These are phyloP conservation scores for Cydia strobilella DNA, from an alignment of 1,140 invertebrate species.

Conservation along the genomic window DNA sequence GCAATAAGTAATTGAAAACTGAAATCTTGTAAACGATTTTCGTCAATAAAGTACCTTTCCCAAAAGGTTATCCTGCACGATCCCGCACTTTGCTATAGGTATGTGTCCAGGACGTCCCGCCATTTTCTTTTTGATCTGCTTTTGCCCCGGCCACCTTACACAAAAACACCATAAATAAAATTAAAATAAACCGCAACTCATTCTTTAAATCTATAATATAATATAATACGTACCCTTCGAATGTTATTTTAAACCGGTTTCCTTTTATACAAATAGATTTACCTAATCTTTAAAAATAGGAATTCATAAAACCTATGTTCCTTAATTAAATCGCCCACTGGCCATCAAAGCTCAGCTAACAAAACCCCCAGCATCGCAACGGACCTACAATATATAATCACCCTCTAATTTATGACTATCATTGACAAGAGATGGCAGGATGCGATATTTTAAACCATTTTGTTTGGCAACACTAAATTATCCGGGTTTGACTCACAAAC, in stretches of 20 bases:
- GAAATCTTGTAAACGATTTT: no score
- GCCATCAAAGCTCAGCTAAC: background rate
- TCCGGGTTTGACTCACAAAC: constrained; percentile 23
- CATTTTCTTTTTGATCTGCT: no score
- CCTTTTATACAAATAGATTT: background rate
- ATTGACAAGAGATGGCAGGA: constrained; percentile 31
- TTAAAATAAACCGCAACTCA: background rate
- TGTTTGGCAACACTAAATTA: constrained; percentile 33
- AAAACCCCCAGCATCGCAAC: constrained; percentile 9
- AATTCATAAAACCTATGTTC: background rate
- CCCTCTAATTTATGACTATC: constrained; percentile 30
- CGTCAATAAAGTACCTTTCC: no score
- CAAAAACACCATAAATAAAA: no score
- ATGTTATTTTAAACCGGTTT: background rate
- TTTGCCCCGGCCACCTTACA: no score
- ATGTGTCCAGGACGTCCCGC: no score
- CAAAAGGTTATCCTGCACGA: no score
- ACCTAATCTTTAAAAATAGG: background rate
- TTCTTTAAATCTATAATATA: background rate
- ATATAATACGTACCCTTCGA: no score
- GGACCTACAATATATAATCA: constrained; percentile 15
- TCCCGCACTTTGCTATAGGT: no score
- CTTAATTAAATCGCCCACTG: constrained; percentile 3
- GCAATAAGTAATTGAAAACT: no score
- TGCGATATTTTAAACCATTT: constrained; percentile 29